Evolutionary conservation across 2,113 vertebrate genomes (phyloP).

Genomic region (Pipra filicauda): DNA sequence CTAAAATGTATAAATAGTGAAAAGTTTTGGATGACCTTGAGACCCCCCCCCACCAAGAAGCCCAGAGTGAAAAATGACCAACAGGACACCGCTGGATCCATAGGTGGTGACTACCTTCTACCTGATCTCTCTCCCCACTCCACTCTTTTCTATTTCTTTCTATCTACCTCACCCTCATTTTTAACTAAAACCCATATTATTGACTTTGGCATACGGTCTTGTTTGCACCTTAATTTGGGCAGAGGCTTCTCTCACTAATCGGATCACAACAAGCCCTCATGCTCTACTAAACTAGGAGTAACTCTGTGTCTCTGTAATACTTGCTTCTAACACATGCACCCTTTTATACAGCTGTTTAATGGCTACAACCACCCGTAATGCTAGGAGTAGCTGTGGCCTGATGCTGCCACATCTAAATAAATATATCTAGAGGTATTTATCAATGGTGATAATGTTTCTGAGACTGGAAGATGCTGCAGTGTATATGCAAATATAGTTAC

Average conservation of each 20-base stretch:
- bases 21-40: background rate
- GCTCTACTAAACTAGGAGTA: background rate
- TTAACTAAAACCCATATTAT: background rate
- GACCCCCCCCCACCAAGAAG: background rate
- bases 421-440: background rate
- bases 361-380: background rate
- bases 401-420: background rate
- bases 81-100: background rate
- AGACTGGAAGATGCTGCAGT: background rate
- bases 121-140: background rate
- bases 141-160: background rate
- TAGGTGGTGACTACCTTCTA: background rate
- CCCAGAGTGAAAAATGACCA: background rate
- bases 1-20: background rate
- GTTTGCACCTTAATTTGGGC: background rate
- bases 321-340: background rate
- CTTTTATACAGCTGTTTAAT: background rate
- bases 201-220: background rate
- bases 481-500: background rate
- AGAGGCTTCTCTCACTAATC: background rate
- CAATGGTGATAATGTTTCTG: background rate
- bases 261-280: background rate
- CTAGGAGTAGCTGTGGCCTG: background rate
- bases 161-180: no score
- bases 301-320: background rate